A percentile compares a stretch with the other conserved stretches of the same genome.
phyloP scores from a whole-genome alignment of 2,113 vertebrate genomes.

The Glareola pratincola region DNA sequence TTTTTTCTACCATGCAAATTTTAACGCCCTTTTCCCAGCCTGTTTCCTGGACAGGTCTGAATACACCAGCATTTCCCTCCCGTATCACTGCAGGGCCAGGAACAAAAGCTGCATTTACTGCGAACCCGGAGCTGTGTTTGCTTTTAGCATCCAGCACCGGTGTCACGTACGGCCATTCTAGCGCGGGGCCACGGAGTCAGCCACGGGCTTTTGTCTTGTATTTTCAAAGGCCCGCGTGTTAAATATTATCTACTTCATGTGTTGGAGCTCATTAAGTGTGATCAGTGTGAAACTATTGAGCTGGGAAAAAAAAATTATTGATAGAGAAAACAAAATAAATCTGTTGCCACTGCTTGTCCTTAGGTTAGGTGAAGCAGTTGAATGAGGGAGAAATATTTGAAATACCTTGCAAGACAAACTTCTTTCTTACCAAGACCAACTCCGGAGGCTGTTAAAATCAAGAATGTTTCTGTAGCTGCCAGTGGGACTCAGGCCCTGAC shows the following conservation, averaged over 20 bases:
- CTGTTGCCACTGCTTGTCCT: not conserved
- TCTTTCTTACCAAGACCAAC: not conserved
- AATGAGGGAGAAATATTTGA: not conserved
- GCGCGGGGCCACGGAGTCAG: not conserved
- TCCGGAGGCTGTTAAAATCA: not conserved
- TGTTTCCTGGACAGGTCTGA: not conserved
- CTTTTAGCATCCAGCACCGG: fast-evolving
- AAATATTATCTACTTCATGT: not conserved
- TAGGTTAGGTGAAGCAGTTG: not conserved
- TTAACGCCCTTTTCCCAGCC: not conserved
- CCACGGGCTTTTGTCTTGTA: fast-evolving
- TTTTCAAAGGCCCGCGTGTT: fast-evolving
- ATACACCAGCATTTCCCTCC: not conserved
- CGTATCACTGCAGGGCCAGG: fast-evolving
- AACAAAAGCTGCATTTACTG: not conserved
- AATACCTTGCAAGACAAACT: not conserved
- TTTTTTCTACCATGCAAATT: not conserved
- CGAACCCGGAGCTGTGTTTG: not conserved
- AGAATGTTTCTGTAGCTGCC: not conserved
- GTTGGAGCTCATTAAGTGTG: not conserved
- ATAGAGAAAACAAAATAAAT: not conserved
- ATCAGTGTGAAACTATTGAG: not conserved
- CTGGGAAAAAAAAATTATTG: not conserved
- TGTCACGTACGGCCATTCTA: fast-evolving
- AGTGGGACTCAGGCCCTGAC: not conserved